Percentiles rank a stretch among this genome's conserved stretches.
phyloP scores from a whole-genome alignment of 2,888 invertebrate species.

The Catocala nupta region DNA sequence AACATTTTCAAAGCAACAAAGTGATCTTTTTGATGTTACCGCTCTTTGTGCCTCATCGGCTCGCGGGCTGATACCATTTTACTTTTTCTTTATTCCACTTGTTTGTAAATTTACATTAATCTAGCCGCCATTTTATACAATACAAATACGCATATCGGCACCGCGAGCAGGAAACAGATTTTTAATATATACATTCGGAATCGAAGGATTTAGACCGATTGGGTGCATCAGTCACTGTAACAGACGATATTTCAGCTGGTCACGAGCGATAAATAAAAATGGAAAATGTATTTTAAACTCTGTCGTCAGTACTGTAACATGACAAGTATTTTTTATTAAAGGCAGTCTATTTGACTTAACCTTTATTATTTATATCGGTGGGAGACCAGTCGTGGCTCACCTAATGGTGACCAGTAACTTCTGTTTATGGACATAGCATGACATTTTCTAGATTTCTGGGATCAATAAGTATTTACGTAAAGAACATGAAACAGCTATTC shows the following conservation, averaged over 20 bases:
- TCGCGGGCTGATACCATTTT: slow-evolving; percentile 35
- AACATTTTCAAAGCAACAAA: slow-evolving; percentile 53
- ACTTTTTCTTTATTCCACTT: slow-evolving; percentile 34
- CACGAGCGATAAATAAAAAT: slow-evolving; percentile 12
- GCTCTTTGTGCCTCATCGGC: slow-evolving; percentile 32
- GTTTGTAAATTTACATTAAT: slow-evolving; percentile 34
- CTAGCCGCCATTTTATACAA: slow-evolving; percentile 19
- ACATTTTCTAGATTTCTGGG: too few relatives aligned
- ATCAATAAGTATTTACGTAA: too few relatives aligned
- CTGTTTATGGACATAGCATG: too few relatives aligned
- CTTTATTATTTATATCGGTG: background rate
- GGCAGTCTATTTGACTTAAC: background rate
- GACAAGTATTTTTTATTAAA: background rate
- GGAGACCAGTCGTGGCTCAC: too few relatives aligned
- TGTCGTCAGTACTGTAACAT: slow-evolving; percentile 2
- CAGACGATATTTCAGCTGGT: slow-evolving; percentile 29
- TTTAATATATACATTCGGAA: slow-evolving; percentile 34
- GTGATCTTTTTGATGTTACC: slow-evolving; percentile 46
- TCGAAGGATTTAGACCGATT: slow-evolving; percentile 47
- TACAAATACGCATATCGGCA: slow-evolving; percentile 19
- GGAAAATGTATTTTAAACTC: slow-evolving; percentile 26
- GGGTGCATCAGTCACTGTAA: slow-evolving; percentile 22
- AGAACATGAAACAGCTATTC: too few relatives aligned
- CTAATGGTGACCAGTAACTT: too few relatives aligned
- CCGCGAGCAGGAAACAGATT: slow-evolving; percentile 39